Conservation (phyloP, 2,888 invertebrate genomes). For the Scaptomyza tumidula region DNA sequence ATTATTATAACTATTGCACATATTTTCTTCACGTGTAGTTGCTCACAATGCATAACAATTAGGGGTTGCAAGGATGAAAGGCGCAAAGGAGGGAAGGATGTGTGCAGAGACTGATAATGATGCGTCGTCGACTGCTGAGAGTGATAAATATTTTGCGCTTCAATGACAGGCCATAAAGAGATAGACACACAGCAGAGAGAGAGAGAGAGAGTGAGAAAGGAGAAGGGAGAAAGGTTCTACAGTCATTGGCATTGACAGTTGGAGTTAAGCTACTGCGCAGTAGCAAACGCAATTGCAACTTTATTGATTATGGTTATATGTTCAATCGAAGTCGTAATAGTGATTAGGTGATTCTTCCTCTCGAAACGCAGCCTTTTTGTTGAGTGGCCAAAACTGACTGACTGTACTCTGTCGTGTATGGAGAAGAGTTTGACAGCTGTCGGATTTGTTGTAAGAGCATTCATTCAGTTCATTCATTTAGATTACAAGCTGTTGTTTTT, state of each 20-base stretch:
- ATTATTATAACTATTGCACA: too few species aligned
- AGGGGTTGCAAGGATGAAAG: conserved; percentile 47
- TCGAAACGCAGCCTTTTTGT: conserved; percentile 55
- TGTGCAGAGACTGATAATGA: not conserved
- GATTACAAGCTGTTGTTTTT: conserved; percentile 34
- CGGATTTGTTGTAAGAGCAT: conserved; percentile 61
- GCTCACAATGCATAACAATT: conserved; percentile 59
- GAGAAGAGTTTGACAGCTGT: conserved; percentile 62
- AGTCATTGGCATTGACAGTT: conserved; percentile 23
- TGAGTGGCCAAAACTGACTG: conserved; percentile 43
- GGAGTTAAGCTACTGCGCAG: conserved; percentile 7
- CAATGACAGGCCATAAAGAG: conserved; percentile 69
- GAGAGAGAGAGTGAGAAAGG: conserved; percentile 15
- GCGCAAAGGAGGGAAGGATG: not conserved
- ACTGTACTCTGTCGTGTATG: conserved; percentile 43
- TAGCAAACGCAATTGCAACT: conserved; percentile 7
- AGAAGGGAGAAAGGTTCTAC: not conserved
- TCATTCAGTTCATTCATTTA: conserved; percentile 26
- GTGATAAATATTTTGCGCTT: conserved; percentile 74
- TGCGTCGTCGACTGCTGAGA: conserved; percentile 31
- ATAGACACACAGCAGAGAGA: conserved; percentile 1
- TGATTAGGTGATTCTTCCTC: conserved; percentile 33
- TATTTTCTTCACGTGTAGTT: not conserved
- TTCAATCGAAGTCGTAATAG: conserved; percentile 48
- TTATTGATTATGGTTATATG: conserved; percentile 50